Percentiles rank a stretch among this genome's conserved stretches.
Conservation (phyloP, 1,140 invertebrate genomes). For the Holcopasites calliopsidis region DNA sequence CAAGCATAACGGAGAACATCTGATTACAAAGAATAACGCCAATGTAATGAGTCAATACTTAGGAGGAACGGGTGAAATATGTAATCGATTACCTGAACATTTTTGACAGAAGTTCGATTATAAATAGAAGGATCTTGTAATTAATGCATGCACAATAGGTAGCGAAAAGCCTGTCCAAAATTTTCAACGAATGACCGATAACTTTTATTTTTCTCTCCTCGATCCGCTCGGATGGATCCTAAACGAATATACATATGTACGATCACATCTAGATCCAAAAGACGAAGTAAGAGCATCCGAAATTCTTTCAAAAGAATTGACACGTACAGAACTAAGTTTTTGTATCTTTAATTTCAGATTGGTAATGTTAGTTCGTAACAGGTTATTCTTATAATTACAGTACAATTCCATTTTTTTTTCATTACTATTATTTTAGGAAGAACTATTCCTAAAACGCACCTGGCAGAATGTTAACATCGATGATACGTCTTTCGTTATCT, state of each 20-base stretch:
- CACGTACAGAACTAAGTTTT: too few species aligned
- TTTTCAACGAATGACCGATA: conserved; percentile 64
- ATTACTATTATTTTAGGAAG: too few species aligned
- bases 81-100: conserved; percentile 59
- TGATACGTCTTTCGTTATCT: conserved; percentile 56
- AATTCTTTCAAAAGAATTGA: too few species aligned
- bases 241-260: not conserved
- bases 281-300: not conserved
- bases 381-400: too few species aligned
- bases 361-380: too few species aligned
- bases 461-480: conserved; percentile 44
- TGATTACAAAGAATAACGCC: conserved; percentile 8
- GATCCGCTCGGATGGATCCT: conserved; percentile 50
- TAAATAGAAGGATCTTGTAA: conserved; percentile 44
- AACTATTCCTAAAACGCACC: too few species aligned
- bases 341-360: too few species aligned
- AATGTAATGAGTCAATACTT: not conserved
- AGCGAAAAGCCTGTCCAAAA: conserved; percentile 66
- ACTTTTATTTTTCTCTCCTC: conserved; percentile 64
- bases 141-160: conserved; percentile 58
- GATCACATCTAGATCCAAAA: not conserved
- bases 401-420: too few species aligned
- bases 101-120: conserved; percentile 62
- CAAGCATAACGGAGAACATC: conserved; percentile 62
- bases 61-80: not conserved